These are phyloP conservation scores for Atrina japonica DNA, from an alignment of 2,888 invertebrate species.

Conservation along the genomic window DNA sequence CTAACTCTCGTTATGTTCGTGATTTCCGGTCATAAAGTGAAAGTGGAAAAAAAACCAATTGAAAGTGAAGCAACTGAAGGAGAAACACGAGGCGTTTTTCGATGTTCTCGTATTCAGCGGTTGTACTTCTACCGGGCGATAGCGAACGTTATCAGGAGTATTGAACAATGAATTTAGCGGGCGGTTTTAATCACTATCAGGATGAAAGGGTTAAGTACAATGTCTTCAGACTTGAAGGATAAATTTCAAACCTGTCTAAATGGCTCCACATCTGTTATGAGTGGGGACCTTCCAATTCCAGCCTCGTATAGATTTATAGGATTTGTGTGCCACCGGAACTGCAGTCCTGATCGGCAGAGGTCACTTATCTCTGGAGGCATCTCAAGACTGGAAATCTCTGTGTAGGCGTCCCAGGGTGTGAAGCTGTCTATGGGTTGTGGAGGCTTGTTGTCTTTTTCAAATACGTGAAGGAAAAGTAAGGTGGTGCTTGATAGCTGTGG, in stretches of 20 bases:
- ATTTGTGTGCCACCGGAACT: constrained; percentile 57
- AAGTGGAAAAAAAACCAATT: too few species aligned
- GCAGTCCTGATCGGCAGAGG: constrained; percentile 59
- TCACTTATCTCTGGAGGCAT: constrained; percentile 53
- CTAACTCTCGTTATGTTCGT: too few species aligned
- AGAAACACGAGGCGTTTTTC: too few species aligned
- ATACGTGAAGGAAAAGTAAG: constrained; percentile 54
- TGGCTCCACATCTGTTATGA: constrained; percentile 40
- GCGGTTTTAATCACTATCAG: too few species aligned
- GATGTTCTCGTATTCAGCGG: too few species aligned
- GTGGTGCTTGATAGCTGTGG: constrained; percentile 52
- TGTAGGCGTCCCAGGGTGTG: constrained; percentile 48
- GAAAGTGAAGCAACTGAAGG: too few species aligned
- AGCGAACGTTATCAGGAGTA: too few species aligned
- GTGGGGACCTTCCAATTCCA: constrained; percentile 51
- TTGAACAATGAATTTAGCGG: too few species aligned
- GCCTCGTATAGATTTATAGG: constrained; percentile 60
- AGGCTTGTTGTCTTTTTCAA: constrained; percentile 62
- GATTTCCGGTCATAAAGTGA: too few species aligned
- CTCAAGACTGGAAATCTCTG: constrained; percentile 48
- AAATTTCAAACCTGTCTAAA: constrained; percentile 48
- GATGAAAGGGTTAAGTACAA: too few species aligned
- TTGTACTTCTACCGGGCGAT: too few species aligned
- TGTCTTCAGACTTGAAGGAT: not conserved
- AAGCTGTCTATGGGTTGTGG: constrained; percentile 40